Evolutionary conservation across 2,113 vertebrate species (phyloP).

Genomic region (Paradoxurus hermaphroditus): DNA sequence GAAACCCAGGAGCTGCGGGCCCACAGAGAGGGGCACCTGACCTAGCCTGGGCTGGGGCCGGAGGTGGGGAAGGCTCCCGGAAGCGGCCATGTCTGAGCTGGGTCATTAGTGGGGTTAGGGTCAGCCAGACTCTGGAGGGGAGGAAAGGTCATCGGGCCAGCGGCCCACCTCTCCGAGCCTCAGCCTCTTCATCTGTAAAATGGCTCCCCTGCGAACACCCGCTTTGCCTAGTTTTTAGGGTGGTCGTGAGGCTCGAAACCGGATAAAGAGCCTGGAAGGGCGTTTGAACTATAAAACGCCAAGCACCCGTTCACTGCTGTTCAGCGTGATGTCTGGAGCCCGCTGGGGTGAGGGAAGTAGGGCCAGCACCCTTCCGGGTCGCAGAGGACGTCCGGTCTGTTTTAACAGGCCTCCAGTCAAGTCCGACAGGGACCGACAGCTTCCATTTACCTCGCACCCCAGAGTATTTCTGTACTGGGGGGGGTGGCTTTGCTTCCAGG

Average conservation of each 20-base stretch:
- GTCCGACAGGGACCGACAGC: not conserved
- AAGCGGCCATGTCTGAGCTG: not conserved
- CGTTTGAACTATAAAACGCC: not conserved
- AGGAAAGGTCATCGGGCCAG: not conserved
- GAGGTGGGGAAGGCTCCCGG: not conserved
- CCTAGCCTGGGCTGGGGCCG: not conserved
- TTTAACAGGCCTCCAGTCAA: not conserved
- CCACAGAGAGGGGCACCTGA: not conserved
- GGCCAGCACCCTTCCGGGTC: not conserved
- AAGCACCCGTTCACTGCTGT: not conserved
- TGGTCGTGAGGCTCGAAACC: not conserved
- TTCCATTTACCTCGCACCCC: not conserved
- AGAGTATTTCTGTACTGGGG: not conserved
- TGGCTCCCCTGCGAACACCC: not conserved
- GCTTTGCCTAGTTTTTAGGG: not conserved
- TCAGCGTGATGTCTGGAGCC: not conserved
- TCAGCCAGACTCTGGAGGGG: not conserved
- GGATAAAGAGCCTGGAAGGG: not conserved
- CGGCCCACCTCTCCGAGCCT: not conserved
- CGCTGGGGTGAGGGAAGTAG: too few relatives aligned
- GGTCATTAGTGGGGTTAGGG: not conserved
- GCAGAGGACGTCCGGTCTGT: not conserved
- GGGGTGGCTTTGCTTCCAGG: not conserved
- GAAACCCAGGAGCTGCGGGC: not conserved
- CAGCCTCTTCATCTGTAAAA: not conserved